These are phyloP conservation scores for Chionoecetes opilio DNA, from an alignment of 1,140 invertebrate genomes.

Conservation along the genomic window DNA sequence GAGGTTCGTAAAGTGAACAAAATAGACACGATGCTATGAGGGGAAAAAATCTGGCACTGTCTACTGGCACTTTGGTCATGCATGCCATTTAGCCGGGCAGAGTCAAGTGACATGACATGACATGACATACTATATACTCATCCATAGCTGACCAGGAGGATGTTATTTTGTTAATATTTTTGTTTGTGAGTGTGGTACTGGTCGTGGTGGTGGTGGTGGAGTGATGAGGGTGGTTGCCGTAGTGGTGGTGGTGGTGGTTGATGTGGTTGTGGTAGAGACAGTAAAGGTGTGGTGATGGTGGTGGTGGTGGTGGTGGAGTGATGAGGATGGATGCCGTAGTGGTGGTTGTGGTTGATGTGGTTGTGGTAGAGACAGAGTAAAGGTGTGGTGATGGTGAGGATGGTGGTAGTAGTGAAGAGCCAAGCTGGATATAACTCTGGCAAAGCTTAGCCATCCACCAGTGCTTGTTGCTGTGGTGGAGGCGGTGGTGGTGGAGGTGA, in stretches of 20 bases:
- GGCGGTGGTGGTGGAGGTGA: neutral
- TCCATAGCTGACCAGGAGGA: neutral
- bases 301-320: neutral
- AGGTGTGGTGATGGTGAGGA: neutral
- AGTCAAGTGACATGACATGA: neutral
- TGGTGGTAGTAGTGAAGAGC: neutral
- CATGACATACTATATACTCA: neutral
- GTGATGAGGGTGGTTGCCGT: neutral
- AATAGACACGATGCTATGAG: no score
- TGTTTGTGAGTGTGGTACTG: neutral
- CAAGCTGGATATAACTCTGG: constrained; percentile 1
- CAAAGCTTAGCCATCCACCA: neutral
- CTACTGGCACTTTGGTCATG: neutral
- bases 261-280: neutral
- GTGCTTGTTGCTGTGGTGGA: neutral
- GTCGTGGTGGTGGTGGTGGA: neutral
- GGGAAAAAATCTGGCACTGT: neutral
- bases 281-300: neutral
- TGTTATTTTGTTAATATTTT: neutral
- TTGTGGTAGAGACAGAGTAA: no score
- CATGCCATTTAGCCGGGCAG: neutral
- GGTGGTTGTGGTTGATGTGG: no score
- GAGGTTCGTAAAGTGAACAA: no score
- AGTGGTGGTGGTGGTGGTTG: neutral
- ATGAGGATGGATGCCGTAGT: no score